Percentiles rank a stretch among this genome's conserved stretches.
phyloP scores from a whole-genome alignment of 2,113 vertebrate species.

The Neotragus moschatus region DNA sequence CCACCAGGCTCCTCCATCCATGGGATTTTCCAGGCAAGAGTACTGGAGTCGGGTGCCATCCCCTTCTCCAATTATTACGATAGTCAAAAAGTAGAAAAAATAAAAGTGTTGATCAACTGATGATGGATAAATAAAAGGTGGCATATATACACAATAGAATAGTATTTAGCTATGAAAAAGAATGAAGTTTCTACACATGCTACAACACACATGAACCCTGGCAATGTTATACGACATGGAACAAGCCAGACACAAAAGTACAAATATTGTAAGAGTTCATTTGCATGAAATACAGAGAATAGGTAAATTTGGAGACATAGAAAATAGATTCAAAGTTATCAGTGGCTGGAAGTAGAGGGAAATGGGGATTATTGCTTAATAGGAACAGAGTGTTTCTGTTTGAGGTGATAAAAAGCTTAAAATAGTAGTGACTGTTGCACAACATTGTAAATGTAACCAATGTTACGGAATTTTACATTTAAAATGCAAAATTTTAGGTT shows the following conservation, averaged over 20 bases:
- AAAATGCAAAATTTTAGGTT: neutral
- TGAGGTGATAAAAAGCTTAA: neutral
- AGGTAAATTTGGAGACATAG: neutral
- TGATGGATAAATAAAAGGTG: neutral
- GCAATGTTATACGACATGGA: neutral
- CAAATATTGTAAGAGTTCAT: neutral
- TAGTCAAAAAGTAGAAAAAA: neutral
- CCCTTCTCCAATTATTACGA: too few species aligned
- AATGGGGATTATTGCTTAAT: neutral
- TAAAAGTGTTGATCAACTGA: neutral
- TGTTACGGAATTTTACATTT: neutral
- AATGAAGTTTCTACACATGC: neutral
- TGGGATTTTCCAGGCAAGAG: too few species aligned
- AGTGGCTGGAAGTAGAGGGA: neutral
- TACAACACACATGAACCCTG: neutral
- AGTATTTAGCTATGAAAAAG: neutral
- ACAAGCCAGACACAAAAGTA: neutral
- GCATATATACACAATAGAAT: neutral
- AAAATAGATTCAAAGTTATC: neutral
- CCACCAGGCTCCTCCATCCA: too few species aligned
- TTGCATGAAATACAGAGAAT: neutral
- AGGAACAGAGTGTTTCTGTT: neutral
- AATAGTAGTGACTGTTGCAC: neutral
- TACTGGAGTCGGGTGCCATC: too few species aligned
- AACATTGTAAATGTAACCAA: neutral